Base-by-base conservation (phyloP, 2,888 invertebrate species). In the Polia nebulosa region DNA sequence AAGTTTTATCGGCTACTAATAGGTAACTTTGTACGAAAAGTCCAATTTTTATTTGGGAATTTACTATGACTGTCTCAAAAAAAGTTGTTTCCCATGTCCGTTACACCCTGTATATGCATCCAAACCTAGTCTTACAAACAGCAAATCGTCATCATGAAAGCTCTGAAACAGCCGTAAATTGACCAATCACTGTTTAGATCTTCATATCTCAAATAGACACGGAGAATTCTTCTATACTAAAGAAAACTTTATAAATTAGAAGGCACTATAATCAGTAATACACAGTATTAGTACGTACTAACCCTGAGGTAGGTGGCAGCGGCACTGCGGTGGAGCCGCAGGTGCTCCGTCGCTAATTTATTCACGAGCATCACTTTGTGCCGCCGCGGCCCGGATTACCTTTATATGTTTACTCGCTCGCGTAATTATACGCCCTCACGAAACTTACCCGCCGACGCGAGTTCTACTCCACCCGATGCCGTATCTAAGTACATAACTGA, bases 361-460 rank as follows among this genome's bases (percentile, higher is more conserved):
- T 94, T 94, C 94, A 92, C 91, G 93, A 91, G 93, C 92, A 94
- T 94, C 95, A 94, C 94, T 95, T 94, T 94, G 94, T 94, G 94
- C 93, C 93, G 91, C 93, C 94, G 92, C 94, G 92, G 90, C 93
- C 93, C 93, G 95, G 95, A 94, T 95, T 95, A 95, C 94, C 94
- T 94, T 94, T 94, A 94, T 94, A 92, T 95, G 94, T 95, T 95
- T 95, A 93, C 94, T 91, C 94, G 93, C 91, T 91, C 92, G 92
- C 93, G 93, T 95, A 95, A 95, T 95, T 95, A 94, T 94, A 94
- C 95, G 90, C 93, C 93, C 94, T 91, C 93, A 92, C 92, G 93
- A 92, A 94, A 94, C 94, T 94, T 93, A 88, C 87, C 90, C 87
- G 74, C 76, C 76, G 81, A 67, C 69, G 70, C 63, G 76, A 70